Conservation (phyloP, 2,797 vertebrate genomes). For the Morus bassanus region DNA sequence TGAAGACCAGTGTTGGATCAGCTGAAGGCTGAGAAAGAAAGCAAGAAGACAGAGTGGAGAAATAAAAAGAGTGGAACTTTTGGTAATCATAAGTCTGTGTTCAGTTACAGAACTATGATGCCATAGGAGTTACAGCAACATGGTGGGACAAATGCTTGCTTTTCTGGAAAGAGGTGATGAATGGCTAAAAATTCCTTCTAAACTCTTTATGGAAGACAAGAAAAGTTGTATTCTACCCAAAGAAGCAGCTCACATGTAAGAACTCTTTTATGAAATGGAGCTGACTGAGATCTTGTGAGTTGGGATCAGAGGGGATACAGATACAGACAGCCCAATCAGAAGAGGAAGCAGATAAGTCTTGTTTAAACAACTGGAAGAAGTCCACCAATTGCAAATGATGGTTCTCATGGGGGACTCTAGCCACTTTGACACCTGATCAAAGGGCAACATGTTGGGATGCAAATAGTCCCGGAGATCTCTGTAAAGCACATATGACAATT, state of each 20-base stretch:
- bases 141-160: neutral
- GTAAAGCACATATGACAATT: neutral
- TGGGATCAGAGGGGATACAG: neutral
- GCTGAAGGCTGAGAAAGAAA: neutral
- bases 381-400: neutral
- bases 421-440: neutral
- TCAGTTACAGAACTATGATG: neutral
- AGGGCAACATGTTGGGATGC: neutral
- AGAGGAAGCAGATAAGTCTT: neutral
- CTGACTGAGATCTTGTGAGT: neutral
- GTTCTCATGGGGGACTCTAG: rapidly evolving
- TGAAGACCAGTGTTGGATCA: neutral
- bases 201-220: neutral
- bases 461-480: neutral
- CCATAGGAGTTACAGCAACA: neutral
- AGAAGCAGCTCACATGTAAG: neutral
- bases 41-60: neutral
- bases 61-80: neutral
- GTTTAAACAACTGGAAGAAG: neutral
- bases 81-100: neutral
- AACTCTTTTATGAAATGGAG: neutral
- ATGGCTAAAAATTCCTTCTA: neutral
- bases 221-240: neutral
- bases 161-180: neutral
- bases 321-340: neutral